Conservation (phyloP, 1,140 invertebrate species). For the Bilobella aurantiaca region DNA sequence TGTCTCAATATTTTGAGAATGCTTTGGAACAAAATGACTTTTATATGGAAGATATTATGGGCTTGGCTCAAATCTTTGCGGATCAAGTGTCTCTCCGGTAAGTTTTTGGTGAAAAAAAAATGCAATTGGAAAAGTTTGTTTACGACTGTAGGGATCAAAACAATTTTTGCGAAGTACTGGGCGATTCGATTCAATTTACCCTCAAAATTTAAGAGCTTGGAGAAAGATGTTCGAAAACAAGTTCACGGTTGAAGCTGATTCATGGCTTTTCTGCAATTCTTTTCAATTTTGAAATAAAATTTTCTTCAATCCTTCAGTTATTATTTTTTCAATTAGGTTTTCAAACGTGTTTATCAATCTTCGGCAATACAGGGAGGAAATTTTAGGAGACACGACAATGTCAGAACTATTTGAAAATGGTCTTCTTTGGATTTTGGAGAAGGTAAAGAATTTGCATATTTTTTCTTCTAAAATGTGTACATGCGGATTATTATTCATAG, state of each 20-base stretch:
- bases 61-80: conserved; percentile 53
- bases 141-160: too few relatives aligned
- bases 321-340: conserved; percentile 13
- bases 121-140: conserved; percentile 9
- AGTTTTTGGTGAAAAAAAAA: not conserved
- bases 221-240: not conserved
- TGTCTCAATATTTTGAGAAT: conserved; percentile 57
- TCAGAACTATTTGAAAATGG: conserved; percentile 26
- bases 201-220: too few relatives aligned
- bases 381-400: conserved; percentile 21
- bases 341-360: conserved; percentile 22
- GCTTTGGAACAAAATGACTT: conserved; percentile 72
- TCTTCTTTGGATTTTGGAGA: conserved; percentile 23
- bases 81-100: conserved; percentile 59
- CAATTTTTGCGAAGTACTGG: too few relatives aligned
- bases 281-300: not conserved
- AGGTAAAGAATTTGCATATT: conserved; percentile 7
- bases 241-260: not conserved
- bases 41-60: conserved; percentile 63
- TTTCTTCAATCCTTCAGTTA: not conserved
- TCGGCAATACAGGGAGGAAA: conserved; percentile 1
- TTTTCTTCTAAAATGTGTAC: not conserved
- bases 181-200: too few relatives aligned
- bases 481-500: too few relatives aligned
- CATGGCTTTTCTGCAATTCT: too few relatives aligned